Conservation (phyloP, 2,888 invertebrate genomes). For the Graphium colonna region DNA sequence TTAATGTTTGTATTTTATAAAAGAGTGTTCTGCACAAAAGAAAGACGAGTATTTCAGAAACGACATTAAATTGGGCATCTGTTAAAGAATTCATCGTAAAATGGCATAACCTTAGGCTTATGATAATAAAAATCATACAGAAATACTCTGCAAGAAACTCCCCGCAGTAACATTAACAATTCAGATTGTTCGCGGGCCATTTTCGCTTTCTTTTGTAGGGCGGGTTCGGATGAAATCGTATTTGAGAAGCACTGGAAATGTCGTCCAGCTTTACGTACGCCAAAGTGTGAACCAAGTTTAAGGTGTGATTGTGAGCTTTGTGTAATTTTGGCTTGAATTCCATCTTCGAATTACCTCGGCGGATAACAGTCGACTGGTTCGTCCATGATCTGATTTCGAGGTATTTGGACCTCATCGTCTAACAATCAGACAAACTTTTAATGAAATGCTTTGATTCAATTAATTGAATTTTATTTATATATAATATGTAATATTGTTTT, state of each 20-base stretch:
- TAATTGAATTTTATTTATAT: too few relatives aligned
- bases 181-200: constrained; percentile 37
- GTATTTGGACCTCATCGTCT: too few relatives aligned
- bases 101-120: constrained; percentile 35
- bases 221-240: constrained; percentile 36
- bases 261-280: too few relatives aligned
- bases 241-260: constrained; percentile 35
- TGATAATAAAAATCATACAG: constrained; percentile 39
- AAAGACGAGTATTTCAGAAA: neutral
- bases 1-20: too few relatives aligned
- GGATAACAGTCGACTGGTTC: too few relatives aligned
- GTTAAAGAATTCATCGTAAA: constrained; percentile 20
- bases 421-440: too few relatives aligned
- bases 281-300: too few relatives aligned
- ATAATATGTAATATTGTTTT: too few relatives aligned
- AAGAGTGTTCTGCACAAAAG: too few relatives aligned
- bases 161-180: constrained; percentile 44
- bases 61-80: neutral
- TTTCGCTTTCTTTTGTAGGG: constrained; percentile 35
- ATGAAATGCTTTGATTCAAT: too few relatives aligned
- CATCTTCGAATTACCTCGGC: too few relatives aligned
- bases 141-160: constrained; percentile 35
- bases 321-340: constrained; percentile 3
- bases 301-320: constrained; percentile 11
- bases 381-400: too few relatives aligned